phyloP scores from a whole-genome alignment of 2,113 vertebrate genomes.

The Hemiprocne comata region DNA sequence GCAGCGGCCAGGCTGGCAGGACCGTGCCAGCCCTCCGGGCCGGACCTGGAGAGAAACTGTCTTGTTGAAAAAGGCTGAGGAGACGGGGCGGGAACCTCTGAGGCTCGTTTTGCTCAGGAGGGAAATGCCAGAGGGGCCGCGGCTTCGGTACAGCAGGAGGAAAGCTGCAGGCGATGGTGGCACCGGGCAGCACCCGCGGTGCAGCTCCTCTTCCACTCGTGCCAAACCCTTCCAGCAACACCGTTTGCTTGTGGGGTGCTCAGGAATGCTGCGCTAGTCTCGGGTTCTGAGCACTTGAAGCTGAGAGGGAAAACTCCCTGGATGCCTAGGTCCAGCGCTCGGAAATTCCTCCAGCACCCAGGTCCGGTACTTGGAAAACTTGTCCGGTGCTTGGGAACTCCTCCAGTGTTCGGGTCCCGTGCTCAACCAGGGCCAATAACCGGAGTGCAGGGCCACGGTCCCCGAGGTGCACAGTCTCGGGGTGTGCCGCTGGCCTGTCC shows the following conservation, averaged over 20 bases:
- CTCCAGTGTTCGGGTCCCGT: not conserved
- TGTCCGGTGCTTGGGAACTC: too few species aligned
- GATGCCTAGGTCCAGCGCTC: not conserved
- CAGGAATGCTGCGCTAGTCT: not conserved
- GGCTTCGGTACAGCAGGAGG: not conserved
- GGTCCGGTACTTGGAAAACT: too few species aligned
- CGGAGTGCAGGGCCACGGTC: accelerated
- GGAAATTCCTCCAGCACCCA: too few species aligned
- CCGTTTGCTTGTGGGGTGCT: accelerated
- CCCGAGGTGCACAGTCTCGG: accelerated
- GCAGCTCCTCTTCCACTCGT: not conserved
- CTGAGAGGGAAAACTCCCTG: not conserved
- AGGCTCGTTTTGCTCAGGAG: not conserved
- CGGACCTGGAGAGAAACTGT: not conserved
- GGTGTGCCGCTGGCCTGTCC: not conserved
- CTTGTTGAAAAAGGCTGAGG: not conserved
- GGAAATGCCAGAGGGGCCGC: accelerated
- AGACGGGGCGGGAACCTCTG: not conserved
- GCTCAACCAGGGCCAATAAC: accelerated
- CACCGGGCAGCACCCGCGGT: accelerated
- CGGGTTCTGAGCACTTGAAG: accelerated
- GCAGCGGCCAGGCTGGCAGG: not conserved
- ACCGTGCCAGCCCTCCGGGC: not conserved
- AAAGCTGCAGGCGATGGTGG: not conserved
- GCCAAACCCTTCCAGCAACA: not conserved